Evolutionary conservation across 2,113 vertebrate species (phyloP).

Genomic region (Barnardius zonarius): DNA sequence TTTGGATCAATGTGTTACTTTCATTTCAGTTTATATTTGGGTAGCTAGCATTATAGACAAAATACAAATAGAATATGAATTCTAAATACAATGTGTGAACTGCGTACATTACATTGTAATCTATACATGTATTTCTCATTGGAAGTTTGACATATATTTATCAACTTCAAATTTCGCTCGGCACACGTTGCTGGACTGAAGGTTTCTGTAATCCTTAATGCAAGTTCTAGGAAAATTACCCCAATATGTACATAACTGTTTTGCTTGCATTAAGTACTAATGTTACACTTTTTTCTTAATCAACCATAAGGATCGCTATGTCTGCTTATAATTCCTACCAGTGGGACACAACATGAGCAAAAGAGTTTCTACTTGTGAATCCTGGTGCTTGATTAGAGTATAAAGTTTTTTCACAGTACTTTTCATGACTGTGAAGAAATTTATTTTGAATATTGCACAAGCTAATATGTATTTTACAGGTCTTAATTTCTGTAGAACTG

Average conservation of each 20-base stretch:
- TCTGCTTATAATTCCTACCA: neutral
- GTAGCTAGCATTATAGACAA: neutral
- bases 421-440: neutral
- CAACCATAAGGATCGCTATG: neutral
- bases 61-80: neutral
- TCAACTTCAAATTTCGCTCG: neutral
- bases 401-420: neutral
- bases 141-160: neutral
- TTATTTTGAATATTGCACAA: neutral
- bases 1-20: neutral
- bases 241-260: neutral
- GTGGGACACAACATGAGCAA: too few relatives aligned
- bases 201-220: neutral
- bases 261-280: neutral
- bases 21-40: neutral
- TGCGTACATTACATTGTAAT: neutral
- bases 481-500: neutral
- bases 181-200: neutral
- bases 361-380: neutral
- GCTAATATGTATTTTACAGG: neutral
- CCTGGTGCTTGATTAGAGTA: neutral
- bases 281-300: neutral
- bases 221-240: neutral
- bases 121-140: neutral
- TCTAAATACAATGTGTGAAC: neutral